Percentiles rank a stretch among this genome's conserved stretches.
These are phyloP conservation scores for Pagetopsis macropterus DNA, from an alignment of 2,797 vertebrate species.

Conservation along the genomic window DNA sequence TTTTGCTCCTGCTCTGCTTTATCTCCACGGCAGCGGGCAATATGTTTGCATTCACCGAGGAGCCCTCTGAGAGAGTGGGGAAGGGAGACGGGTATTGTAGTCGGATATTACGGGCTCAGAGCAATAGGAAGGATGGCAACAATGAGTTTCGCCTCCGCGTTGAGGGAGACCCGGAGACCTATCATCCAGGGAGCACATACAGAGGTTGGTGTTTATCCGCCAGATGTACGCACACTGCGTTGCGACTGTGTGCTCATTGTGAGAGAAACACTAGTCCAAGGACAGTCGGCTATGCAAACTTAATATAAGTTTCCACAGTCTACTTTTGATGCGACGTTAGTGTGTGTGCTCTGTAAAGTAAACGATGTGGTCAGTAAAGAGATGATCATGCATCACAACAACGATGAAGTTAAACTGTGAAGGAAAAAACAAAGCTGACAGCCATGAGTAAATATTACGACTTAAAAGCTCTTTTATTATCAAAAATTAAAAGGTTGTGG, in stretches of 20 bases:
- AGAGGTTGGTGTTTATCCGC: slow-evolving; percentile 85
- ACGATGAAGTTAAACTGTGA: neutral
- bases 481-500: neutral
- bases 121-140: slow-evolving; percentile 89
- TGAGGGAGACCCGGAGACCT: slow-evolving; percentile 95
- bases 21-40: slow-evolving; percentile 81
- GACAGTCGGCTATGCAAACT: slow-evolving; percentile 29
- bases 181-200: slow-evolving; percentile 96
- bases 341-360: neutral
- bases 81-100: slow-evolving; percentile 95
- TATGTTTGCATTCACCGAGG: slow-evolving; percentile 88
- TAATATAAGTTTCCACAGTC: slow-evolving; percentile 37
- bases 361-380: neutral
- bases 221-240: slow-evolving; percentile 26
- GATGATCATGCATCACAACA: neutral
- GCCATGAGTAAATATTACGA: neutral
- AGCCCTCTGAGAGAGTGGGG: slow-evolving; percentile 89
- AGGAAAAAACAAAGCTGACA: neutral
- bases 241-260: slow-evolving; percentile 9
- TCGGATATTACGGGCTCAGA: slow-evolving; percentile 92
- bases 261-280: neutral
- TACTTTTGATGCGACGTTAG: neutral
- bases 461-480: neutral
- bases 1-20: slow-evolving; percentile 83
- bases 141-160: slow-evolving; percentile 95